A percentile compares a stretch with the other conserved stretches of the same genome.
These are phyloP conservation scores for Lophius americanus DNA, from an alignment of 2,797 vertebrate species.

Conservation along the genomic window DNA sequence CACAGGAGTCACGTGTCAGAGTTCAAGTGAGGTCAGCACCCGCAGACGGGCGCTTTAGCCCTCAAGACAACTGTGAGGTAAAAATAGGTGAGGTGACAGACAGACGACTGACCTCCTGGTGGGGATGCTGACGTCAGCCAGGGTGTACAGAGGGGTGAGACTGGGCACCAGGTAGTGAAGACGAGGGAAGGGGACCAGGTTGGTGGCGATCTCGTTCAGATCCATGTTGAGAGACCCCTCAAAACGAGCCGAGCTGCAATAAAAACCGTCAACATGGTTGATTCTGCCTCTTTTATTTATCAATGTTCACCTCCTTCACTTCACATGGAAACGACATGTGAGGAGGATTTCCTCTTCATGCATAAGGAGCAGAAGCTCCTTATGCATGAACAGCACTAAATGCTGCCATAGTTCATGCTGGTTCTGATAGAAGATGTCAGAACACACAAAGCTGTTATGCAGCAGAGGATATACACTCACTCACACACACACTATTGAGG, in stretches of 20 bases:
- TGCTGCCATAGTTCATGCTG: no score
- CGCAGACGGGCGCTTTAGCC: background rate
- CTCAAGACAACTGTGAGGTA: slow-evolving; percentile 32
- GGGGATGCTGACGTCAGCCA: slow-evolving; percentile 89
- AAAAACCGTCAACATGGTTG: background rate
- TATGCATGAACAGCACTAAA: no score
- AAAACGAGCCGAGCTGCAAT: slow-evolving; percentile 92
- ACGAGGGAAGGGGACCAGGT: slow-evolving; percentile 95
- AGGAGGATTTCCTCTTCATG: no score
- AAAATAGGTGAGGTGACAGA: slow-evolving; percentile 23
- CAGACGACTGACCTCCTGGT: slow-evolving; percentile 83
- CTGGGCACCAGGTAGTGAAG: slow-evolving; percentile 96
- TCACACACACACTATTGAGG: no score
- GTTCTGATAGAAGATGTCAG: no score
- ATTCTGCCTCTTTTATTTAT: no score
- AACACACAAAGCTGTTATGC: no score
- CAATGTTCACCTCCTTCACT: no score
- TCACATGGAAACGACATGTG: no score
- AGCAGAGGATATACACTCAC: no score
- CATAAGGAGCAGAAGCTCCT: no score
- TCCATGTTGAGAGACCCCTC: slow-evolving; percentile 98
- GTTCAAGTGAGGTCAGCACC: slow-evolving; percentile 14
- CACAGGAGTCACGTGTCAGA: slow-evolving; percentile 10
- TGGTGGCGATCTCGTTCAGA: slow-evolving; percentile 96
- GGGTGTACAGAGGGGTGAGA: slow-evolving; percentile 91